phyloP scores from a whole-genome alignment of 2,888 invertebrate genomes.

The Platycnemis pennipes region DNA sequence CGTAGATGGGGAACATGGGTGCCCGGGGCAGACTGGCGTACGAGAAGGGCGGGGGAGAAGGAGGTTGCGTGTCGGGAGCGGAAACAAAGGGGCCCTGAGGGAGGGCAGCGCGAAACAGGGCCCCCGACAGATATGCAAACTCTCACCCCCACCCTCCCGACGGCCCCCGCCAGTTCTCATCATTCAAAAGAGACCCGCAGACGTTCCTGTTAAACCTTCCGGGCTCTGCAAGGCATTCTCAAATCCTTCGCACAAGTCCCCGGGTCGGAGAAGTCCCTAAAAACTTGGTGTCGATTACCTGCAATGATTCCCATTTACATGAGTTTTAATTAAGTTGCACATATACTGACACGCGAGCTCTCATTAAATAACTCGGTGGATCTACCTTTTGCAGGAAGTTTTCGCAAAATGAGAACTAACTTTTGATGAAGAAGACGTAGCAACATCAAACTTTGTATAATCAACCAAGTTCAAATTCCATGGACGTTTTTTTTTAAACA shows the following conservation, averaged over 20 bases:
- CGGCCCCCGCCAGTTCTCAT: background rate
- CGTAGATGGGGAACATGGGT: background rate
- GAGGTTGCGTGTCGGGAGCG: slow-evolving; percentile 29
- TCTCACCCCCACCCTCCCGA: background rate
- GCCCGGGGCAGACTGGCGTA: background rate
- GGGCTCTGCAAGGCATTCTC: background rate
- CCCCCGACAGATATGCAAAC: slow-evolving; percentile 58
- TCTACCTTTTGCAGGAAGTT: background rate
- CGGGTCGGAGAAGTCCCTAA: background rate
- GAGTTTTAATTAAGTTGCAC: slow-evolving; percentile 6
- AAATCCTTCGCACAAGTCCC: background rate
- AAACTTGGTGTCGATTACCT: background rate
- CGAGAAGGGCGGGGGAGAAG: background rate
- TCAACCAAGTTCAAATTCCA: background rate
- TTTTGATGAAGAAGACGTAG: background rate
- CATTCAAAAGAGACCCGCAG: slow-evolving; percentile 11
- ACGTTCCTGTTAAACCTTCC: background rate
- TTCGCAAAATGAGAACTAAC: background rate
- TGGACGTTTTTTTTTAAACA: background rate
- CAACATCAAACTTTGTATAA: background rate
- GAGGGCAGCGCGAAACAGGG: slow-evolving; percentile 46
- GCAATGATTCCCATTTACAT: background rate
- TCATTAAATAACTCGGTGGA: background rate
- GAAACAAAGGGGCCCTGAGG: slow-evolving; percentile 51
- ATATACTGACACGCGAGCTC: background rate